A percentile compares a stretch with the other conserved stretches of the same genome.
Conservation (phyloP, 2,888 invertebrate species). For the Drosophila heteroneura region DNA sequence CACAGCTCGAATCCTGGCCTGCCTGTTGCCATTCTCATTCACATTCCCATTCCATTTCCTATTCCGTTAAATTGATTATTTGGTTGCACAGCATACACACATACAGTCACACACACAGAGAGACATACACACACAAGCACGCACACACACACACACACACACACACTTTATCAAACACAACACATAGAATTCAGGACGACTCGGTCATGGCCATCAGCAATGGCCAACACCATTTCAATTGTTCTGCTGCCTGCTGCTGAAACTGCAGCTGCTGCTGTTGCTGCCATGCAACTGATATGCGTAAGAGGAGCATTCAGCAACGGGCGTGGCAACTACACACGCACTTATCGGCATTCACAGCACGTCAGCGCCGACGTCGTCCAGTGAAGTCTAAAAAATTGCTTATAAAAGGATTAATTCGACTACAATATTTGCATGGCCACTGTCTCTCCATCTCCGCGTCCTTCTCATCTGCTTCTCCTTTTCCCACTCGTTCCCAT, state of each 20-base stretch:
- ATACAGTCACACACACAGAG: conserved; percentile 1
- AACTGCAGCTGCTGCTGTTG: conserved; percentile 5
- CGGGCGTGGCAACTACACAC: conserved; percentile 63
- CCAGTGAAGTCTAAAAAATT: conserved; percentile 73
- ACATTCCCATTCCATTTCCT: conserved; percentile 46
- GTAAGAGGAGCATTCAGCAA: conserved; percentile 43
- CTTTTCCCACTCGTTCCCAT: background rate
- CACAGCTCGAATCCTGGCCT: conserved; percentile 65
- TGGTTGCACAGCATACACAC: conserved; percentile 43
- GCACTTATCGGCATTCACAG: conserved; percentile 74
- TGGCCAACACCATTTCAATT: conserved; percentile 35
- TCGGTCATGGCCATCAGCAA: conserved; percentile 56
- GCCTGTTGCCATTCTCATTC: conserved; percentile 66
- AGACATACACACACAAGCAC: conserved; percentile 2
- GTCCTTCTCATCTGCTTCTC: background rate
- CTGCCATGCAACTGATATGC: conserved; percentile 51
- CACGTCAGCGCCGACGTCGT: conserved; percentile 64
- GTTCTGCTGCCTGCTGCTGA: conserved; percentile 20
- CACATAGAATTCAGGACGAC: conserved; percentile 29
- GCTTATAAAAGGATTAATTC: conserved; percentile 81
- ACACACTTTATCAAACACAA: conserved; percentile 7
- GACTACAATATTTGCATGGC: conserved; percentile 68
- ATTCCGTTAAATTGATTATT: conserved; percentile 75
- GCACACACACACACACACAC: conserved; percentile 1
- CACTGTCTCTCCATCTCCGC: background rate